Evolutionary conservation across 2,888 invertebrate species (phyloP).

Genomic region (Aelia acuminata): DNA sequence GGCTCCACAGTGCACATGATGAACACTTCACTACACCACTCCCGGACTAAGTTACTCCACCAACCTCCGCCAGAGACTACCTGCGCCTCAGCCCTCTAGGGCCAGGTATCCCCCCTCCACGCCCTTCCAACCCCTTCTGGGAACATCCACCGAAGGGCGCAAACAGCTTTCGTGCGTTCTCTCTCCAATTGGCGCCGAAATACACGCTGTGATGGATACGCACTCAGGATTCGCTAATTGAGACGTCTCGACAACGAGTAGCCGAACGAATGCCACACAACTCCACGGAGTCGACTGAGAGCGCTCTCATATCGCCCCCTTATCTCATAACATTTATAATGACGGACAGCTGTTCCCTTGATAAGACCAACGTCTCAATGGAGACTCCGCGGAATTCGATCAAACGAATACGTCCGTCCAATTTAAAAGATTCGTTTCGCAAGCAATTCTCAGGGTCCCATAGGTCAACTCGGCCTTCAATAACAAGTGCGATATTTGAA

Average conservation of each 20-base stretch:
- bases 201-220: background rate
- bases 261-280: background rate
- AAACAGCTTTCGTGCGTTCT: too few relatives aligned
- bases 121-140: slow-evolving; percentile 39
- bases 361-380: background rate
- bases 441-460: background rate
- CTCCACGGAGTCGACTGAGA: background rate
- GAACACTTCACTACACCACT: slow-evolving; percentile 20
- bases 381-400: slow-evolving; percentile 1
- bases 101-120: slow-evolving; percentile 23
- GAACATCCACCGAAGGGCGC: slow-evolving; percentile 16
- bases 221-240: background rate
- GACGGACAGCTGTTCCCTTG: background rate
- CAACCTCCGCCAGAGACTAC: slow-evolving; percentile 56
- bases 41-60: slow-evolving; percentile 34
- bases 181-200: background rate
- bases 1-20: slow-evolving; percentile 58
- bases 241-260: background rate
- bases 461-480: background rate
- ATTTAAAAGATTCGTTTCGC: slow-evolving; percentile 13
- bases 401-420: background rate
- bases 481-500: background rate
- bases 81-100: slow-evolving; percentile 20
- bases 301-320: background rate
- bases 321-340: background rate